Percentiles rank a stretch among this genome's conserved stretches.
Conservation (phyloP, 2,113 vertebrate genomes). For the Athene cunicularia region DNA sequence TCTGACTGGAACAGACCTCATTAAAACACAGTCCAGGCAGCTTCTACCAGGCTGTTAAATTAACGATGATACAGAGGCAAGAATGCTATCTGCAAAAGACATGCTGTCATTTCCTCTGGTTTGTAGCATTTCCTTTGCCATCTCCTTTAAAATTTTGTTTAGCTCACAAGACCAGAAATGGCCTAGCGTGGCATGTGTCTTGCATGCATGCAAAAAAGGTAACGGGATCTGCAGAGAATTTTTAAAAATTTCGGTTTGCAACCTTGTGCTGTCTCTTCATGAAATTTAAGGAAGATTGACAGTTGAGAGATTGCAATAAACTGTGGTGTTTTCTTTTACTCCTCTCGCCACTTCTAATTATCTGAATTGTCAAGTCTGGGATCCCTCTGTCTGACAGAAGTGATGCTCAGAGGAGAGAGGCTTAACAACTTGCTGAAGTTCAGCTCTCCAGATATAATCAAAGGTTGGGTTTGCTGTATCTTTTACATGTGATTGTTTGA, state of each 20-base stretch:
- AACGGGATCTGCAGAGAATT: not conserved
- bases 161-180: not conserved
- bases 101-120: constrained; percentile 2
- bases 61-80: not conserved
- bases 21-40: constrained; percentile 1
- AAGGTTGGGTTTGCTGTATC: not conserved
- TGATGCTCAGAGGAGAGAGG: not conserved
- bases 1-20: constrained; percentile 11
- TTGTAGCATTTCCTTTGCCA: not conserved
- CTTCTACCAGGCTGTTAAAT: constrained; percentile 11
- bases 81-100: not conserved
- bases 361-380: constrained; percentile 6
- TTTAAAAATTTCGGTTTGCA: not conserved
- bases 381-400: not conserved
- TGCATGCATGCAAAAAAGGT: not conserved
- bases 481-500: constrained; percentile 15
- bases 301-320: not conserved
- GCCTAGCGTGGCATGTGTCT: not conserved
- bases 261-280: not conserved
- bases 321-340: not conserved
- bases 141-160: not conserved
- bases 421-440: not conserved
- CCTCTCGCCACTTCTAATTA: not conserved
- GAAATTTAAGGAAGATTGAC: not conserved
- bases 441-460: not conserved